These are phyloP conservation scores for Nothura maculosa DNA, from an alignment of 2,797 vertebrate species.

Conservation along the genomic window DNA sequence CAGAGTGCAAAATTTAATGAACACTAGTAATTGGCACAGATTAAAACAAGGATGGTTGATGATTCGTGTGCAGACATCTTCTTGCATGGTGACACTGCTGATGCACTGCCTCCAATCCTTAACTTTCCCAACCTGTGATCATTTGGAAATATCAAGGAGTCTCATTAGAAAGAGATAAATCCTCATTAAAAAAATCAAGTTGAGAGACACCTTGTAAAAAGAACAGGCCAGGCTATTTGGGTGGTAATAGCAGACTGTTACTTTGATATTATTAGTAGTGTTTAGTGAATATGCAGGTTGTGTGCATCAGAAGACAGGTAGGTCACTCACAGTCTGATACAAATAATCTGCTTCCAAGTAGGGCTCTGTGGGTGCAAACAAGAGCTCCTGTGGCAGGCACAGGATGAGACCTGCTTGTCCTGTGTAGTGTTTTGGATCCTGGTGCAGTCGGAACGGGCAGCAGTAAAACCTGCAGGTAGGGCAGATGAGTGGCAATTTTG, in stretches of 20 bases:
- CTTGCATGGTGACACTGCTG: not conserved
- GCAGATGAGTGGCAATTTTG: not conserved
- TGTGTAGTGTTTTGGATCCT: not conserved
- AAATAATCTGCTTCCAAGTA: not conserved
- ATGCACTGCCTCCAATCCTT: not conserved
- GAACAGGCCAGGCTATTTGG: not conserved
- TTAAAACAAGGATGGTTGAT: conserved; percentile 14
- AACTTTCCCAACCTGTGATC: not conserved
- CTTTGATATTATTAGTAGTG: not conserved
- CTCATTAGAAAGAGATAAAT: not conserved
- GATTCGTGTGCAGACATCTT: conserved; percentile 20
- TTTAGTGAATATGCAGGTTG: not conserved
- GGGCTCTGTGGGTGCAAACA: not conserved
- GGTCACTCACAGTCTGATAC: not conserved
- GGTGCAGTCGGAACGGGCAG: not conserved
- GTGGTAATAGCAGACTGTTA: not conserved
- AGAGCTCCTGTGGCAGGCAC: not conserved
- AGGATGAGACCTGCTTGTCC: not conserved
- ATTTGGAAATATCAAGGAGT: not conserved
- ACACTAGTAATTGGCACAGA: conserved; percentile 9
- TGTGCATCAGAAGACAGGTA: not conserved
- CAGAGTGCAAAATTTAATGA: not conserved
- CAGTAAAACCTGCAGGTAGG: not conserved
- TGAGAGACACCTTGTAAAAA: not conserved
- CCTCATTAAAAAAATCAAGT: not conserved